Evolutionary conservation across 2,888 invertebrate genomes (phyloP).

Genomic region (Laspeyria flexula): DNA sequence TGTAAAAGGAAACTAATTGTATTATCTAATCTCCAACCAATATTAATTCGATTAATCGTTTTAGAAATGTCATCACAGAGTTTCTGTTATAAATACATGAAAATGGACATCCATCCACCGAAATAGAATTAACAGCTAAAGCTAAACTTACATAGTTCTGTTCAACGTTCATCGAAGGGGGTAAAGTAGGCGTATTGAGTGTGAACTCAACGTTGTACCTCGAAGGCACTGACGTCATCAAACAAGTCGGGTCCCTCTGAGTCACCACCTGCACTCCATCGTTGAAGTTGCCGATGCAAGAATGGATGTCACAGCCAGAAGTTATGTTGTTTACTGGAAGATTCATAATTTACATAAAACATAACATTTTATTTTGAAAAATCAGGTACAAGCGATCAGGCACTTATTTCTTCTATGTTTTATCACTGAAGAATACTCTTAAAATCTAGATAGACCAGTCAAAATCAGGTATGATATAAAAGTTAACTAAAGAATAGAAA

Average conservation of each 20-base stretch:
- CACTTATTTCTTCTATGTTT: no score
- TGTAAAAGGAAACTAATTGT: no score
- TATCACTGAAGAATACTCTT: no score
- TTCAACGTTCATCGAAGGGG: no score
- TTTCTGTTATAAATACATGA: not conserved
- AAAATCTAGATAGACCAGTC: no score
- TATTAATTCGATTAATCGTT: not conserved
- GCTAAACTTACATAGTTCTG: no score
- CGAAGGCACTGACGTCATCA: constrained; percentile 7
- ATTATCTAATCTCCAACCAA: not conserved
- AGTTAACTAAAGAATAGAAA: no score
- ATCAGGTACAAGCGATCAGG: no score
- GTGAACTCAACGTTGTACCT: constrained; percentile 13
- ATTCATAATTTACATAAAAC: not conserved
- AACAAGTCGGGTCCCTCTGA: constrained; percentile 52
- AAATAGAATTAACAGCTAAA: no score
- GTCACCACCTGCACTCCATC: constrained; percentile 71
- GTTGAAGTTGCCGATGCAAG: constrained; percentile 75
- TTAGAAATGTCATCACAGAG: not conserved
- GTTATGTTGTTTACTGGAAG: constrained; percentile 28
- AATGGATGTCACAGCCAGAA: constrained; percentile 54
- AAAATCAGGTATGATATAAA: no score
- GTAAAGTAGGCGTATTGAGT: not conserved
- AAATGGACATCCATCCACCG: not conserved
- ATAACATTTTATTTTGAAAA: no score